Percentiles rank a stretch among this genome's conserved stretches.
Conservation (phyloP, 2,113 vertebrate species). For the Regulus satrapa region DNA sequence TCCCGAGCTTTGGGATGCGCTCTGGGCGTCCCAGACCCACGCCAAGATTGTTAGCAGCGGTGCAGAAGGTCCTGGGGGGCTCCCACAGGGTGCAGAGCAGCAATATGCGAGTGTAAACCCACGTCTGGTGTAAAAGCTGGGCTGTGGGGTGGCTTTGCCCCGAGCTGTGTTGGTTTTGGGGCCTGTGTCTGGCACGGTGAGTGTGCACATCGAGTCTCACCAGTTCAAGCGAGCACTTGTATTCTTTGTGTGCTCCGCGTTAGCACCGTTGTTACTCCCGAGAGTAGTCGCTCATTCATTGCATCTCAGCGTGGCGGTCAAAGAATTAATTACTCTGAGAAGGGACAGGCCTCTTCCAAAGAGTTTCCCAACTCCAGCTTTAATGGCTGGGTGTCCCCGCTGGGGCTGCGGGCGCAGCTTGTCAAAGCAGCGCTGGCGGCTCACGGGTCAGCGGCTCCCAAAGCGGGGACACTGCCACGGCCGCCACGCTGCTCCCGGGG, state of each 20-base stretch:
- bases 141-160: background rate
- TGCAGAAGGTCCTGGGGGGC: accelerated
- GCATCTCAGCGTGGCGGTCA: conserved; percentile 53
- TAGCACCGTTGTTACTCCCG: conserved; percentile 43
- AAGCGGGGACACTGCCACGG: background rate
- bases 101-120: accelerated
- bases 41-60: accelerated
- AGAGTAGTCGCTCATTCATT: conserved; percentile 57
- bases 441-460: conserved; percentile 65
- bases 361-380: conserved; percentile 67
- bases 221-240: background rate
- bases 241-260: conserved; percentile 20
- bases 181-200: background rate
- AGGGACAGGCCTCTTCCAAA: conserved; percentile 56
- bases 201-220: background rate
- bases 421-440: conserved; percentile 58
- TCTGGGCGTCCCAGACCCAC: accelerated
- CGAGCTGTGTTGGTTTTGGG: background rate
- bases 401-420: conserved; percentile 54
- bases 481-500: too few species aligned
- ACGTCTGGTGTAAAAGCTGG: background rate
- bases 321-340: conserved; percentile 73
- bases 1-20: accelerated
- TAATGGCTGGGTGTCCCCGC: conserved; percentile 42
- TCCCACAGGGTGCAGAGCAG: background rate